Conservation (phyloP, 2,797 vertebrate genomes). For the Benthosema pterotum region DNA sequence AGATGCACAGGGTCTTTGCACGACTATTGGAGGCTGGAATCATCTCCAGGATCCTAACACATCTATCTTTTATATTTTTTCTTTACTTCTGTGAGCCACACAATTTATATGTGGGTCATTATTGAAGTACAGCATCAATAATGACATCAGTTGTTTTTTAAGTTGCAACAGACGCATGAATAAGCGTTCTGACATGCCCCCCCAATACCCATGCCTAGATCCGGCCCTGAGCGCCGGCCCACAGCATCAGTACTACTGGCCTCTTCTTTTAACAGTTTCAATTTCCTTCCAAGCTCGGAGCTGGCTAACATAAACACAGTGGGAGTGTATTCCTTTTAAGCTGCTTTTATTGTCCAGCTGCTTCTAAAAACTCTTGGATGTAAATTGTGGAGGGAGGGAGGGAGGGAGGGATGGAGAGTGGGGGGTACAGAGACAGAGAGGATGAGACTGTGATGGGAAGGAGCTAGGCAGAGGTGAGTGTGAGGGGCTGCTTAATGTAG, state of each 20-base stretch:
- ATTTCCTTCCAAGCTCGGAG: constrained; percentile 62
- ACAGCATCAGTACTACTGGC: constrained; percentile 54
- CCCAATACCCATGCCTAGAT: too few species aligned
- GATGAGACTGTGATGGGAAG: constrained; percentile 54
- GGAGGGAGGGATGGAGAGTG: constrained; percentile 26
- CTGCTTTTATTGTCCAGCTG: constrained; percentile 83
- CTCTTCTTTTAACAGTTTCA: constrained; percentile 67
- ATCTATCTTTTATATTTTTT: too few species aligned
- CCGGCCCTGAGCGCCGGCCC: too few species aligned
- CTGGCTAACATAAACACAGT: constrained; percentile 74
- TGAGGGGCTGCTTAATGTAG: constrained; percentile 29
- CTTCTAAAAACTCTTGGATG: constrained; percentile 63
- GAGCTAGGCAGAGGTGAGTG: constrained; percentile 47
- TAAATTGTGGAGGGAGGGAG: constrained; percentile 62
- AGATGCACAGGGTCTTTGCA: too few species aligned
- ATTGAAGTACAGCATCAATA: too few species aligned
- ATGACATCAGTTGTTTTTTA: too few species aligned
- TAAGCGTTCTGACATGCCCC: too few species aligned
- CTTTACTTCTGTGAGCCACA: too few species aligned
- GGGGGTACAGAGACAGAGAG: constrained; percentile 30
- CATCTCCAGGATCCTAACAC: too few species aligned
- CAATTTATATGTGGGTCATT: too few species aligned
- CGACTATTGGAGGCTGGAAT: too few species aligned
- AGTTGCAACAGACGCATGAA: too few species aligned
- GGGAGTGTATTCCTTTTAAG: constrained; percentile 79